Conservation (phyloP, 1,140 invertebrate species). For the Drosophila biarmipes region DNA sequence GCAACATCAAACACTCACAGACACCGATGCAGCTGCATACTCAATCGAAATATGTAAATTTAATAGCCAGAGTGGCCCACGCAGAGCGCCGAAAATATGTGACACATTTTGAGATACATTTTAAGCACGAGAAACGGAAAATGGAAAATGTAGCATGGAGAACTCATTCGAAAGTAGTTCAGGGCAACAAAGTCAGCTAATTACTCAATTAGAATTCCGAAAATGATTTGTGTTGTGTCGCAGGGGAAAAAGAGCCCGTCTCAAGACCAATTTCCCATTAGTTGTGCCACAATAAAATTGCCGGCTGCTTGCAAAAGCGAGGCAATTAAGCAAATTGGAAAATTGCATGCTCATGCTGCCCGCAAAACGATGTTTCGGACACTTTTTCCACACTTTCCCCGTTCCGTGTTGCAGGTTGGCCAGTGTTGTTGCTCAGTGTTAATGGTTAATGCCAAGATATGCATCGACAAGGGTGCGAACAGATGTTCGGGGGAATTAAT, state of each 20-base stretch:
- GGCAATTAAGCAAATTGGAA: slow-evolving; percentile 77
- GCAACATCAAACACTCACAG: slow-evolving; percentile 49
- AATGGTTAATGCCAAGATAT: slow-evolving; percentile 42
- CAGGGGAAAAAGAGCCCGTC: slow-evolving; percentile 12
- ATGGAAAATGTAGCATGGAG: slow-evolving; percentile 15
- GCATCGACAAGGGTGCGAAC: slow-evolving; percentile 71
- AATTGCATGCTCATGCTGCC: slow-evolving; percentile 61
- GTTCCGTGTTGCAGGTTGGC: slow-evolving; percentile 18
- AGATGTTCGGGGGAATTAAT: slow-evolving; percentile 25
- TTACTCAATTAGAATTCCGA: slow-evolving; percentile 34
- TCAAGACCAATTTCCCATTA: slow-evolving; percentile 35
- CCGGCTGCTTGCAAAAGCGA: slow-evolving; percentile 39
- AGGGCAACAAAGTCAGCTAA: slow-evolving; percentile 29
- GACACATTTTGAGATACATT: slow-evolving; percentile 46
- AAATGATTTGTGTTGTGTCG: slow-evolving; percentile 23
- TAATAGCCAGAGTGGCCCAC: slow-evolving; percentile 60
- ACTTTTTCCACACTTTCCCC: slow-evolving; percentile 15
- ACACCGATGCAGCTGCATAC: slow-evolving; percentile 64
- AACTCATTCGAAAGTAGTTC: slow-evolving; percentile 36
- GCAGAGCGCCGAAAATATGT: slow-evolving; percentile 56
- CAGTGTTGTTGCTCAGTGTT: slow-evolving; percentile 23
- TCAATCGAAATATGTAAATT: slow-evolving; percentile 64
- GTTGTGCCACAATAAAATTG: slow-evolving; percentile 56
- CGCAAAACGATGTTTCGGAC: slow-evolving; percentile 42
- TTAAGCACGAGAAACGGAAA: slow-evolving; percentile 4